These are phyloP conservation scores for Leptodactylus fallax DNA, from an alignment of 2,797 vertebrate genomes.

Conservation along the genomic window DNA sequence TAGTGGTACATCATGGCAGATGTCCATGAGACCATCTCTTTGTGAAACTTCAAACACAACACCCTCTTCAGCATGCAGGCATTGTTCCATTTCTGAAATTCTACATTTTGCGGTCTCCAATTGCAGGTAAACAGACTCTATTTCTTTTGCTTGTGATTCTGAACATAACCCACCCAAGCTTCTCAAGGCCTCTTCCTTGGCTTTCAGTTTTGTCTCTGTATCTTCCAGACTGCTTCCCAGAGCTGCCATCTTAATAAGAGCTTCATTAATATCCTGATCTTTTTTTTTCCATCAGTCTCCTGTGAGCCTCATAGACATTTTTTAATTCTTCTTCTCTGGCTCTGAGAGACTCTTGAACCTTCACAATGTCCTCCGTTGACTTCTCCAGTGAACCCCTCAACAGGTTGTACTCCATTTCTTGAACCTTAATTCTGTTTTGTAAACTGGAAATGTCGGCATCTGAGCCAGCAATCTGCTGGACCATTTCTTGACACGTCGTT, in stretches of 20 bases:
- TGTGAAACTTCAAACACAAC: constrained; percentile 73
- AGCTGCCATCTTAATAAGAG: constrained; percentile 87
- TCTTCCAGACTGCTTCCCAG: constrained; percentile 90
- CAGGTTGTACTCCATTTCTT: constrained; percentile 85
- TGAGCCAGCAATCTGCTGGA: constrained; percentile 85
- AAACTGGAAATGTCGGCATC: constrained; percentile 87
- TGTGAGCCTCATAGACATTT: constrained; percentile 85
- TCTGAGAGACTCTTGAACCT: constrained; percentile 81
- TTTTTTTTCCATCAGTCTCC: constrained; percentile 86
- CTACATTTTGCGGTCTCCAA: constrained; percentile 79
- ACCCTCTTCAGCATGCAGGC: constrained; percentile 76
- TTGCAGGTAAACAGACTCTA: constrained; percentile 76
- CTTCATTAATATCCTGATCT: constrained; percentile 88
- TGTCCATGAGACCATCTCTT: constrained; percentile 69
- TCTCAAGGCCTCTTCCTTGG: constrained; percentile 84
- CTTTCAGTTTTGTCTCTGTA: constrained; percentile 84
- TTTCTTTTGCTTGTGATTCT: constrained; percentile 70
- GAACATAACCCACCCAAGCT: constrained; percentile 74
- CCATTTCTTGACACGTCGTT: constrained; percentile 89
- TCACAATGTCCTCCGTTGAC: constrained; percentile 85
- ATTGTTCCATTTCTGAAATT: constrained; percentile 77
- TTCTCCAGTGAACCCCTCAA: constrained; percentile 85
- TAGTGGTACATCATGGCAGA: constrained; percentile 58
- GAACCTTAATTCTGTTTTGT: constrained; percentile 79
- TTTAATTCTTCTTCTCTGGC: constrained; percentile 91